These are phyloP conservation scores for Notodromas monacha DNA, from an alignment of 2,888 invertebrate species.

Conservation along the genomic window DNA sequence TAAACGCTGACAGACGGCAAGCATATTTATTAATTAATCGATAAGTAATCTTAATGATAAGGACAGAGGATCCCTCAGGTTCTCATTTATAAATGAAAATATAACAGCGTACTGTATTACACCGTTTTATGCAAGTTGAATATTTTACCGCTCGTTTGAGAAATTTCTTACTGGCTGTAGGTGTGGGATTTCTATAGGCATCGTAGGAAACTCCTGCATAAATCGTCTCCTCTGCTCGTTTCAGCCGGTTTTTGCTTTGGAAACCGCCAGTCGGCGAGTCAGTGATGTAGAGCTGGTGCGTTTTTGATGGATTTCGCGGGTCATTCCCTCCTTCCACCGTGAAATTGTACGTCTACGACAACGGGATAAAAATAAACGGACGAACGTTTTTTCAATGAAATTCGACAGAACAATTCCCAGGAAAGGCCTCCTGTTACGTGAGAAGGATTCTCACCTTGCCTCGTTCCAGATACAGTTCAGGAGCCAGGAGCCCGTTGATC, in stretches of 20 bases:
- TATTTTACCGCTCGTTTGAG: too few relatives aligned
- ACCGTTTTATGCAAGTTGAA: too few relatives aligned
- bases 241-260: slow-evolving; percentile 35
- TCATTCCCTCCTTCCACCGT: slow-evolving; percentile 23
- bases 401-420: too few relatives aligned
- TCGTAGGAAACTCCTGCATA: slow-evolving; percentile 50
- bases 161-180: slow-evolving; percentile 41
- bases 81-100: too few relatives aligned
- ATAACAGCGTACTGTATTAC: too few relatives aligned
- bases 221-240: slow-evolving; percentile 33
- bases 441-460: slow-evolving; percentile 12
- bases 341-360: slow-evolving; percentile 15
- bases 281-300: slow-evolving; percentile 70
- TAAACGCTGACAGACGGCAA: too few relatives aligned
- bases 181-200: slow-evolving; percentile 37
- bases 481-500: slow-evolving; percentile 15
- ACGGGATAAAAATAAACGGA: too few relatives aligned
- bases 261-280: slow-evolving; percentile 53
- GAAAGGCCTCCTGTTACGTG: too few relatives aligned
- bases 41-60: too few relatives aligned
- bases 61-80: too few relatives aligned
- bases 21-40: too few relatives aligned
- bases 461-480: slow-evolving; percentile 15
- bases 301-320: slow-evolving; percentile 41
- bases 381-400: too few relatives aligned